A percentile compares a stretch with the other conserved stretches of the same genome.
Conservation (phyloP, 2,797 vertebrate genomes). For the Amazona finschi region DNA sequence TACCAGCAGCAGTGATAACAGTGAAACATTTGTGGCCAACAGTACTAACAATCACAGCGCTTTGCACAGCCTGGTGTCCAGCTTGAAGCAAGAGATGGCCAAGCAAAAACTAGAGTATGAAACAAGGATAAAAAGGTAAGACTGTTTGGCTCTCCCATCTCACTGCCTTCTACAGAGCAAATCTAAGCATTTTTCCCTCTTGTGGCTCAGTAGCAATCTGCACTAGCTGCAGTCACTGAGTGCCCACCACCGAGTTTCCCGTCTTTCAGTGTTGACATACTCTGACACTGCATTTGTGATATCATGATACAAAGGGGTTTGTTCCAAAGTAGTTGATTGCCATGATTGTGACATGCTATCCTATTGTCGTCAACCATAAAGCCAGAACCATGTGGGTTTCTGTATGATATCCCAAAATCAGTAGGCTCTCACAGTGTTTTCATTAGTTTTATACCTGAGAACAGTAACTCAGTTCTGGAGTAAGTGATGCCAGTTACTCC, state of each 20-base stretch:
- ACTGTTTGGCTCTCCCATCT: rapidly evolving
- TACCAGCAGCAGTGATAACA: slow-evolving; percentile 90
- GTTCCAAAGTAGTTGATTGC: neutral
- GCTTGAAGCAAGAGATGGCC: slow-evolving; percentile 95
- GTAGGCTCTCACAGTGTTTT: neutral
- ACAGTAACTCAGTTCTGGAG: neutral
- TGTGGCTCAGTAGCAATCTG: rapidly evolving
- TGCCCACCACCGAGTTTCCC: neutral
- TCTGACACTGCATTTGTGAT: neutral
- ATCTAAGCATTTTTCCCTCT: neutral
- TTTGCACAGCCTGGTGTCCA: slow-evolving; percentile 93
- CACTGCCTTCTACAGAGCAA: neutral
- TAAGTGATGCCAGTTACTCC: neutral
- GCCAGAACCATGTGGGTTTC: neutral
- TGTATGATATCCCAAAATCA: neutral
- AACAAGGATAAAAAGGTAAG: slow-evolving; percentile 92
- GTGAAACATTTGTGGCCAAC: slow-evolving; percentile 81
- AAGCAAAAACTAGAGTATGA: slow-evolving; percentile 97
- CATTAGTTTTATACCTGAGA: neutral
- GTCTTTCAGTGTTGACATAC: neutral
- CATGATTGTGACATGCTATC: rapidly evolving
- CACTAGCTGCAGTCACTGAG: neutral
- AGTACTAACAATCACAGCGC: slow-evolving; percentile 88
- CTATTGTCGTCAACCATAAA: neutral
- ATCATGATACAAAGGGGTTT: neutral